Conservation (phyloP, 2,888 invertebrate species). For the Omphaloscelis lunosa region DNA sequence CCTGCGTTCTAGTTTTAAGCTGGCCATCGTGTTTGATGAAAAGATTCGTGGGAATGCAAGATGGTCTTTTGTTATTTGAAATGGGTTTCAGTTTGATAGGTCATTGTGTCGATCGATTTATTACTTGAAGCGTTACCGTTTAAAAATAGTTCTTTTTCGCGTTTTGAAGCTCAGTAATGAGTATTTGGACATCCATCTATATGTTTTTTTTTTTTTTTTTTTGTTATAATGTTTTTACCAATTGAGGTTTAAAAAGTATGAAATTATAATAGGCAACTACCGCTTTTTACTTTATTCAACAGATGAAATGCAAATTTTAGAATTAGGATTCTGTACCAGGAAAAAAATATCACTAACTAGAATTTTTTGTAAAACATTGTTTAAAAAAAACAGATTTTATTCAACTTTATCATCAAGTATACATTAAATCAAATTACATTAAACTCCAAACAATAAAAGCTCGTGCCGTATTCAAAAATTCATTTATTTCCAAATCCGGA, state of each 20-base stretch:
- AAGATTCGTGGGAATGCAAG: constrained; percentile 53
- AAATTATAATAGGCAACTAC: neutral
- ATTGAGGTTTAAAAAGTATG: too few species aligned
- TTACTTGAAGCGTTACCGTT: neutral
- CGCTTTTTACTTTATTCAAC: neutral
- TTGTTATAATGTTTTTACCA: too few species aligned
- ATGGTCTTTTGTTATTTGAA: constrained; percentile 47
- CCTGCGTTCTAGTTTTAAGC: constrained; percentile 55
- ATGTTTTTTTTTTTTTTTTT: too few species aligned
- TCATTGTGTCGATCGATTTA: constrained; percentile 31
- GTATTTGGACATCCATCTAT: neutral
- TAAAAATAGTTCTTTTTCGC: neutral
- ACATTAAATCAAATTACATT: constrained; percentile 65
- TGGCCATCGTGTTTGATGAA: constrained; percentile 52
- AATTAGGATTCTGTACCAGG: neutral
- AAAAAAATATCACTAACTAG: neutral
- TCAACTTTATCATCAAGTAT: constrained; percentile 29
- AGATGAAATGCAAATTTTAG: neutral
- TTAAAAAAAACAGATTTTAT: neutral
- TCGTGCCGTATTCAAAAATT: constrained; percentile 64
- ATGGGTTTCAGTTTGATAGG: constrained; percentile 28
- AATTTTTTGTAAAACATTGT: neutral
- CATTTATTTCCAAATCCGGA: constrained; percentile 58
- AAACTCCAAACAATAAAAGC: constrained; percentile 44
- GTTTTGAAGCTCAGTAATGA: neutral